Evolutionary conservation across 2,888 invertebrate species (phyloP).

Genomic region (Dasysyrphus albostriatus): DNA sequence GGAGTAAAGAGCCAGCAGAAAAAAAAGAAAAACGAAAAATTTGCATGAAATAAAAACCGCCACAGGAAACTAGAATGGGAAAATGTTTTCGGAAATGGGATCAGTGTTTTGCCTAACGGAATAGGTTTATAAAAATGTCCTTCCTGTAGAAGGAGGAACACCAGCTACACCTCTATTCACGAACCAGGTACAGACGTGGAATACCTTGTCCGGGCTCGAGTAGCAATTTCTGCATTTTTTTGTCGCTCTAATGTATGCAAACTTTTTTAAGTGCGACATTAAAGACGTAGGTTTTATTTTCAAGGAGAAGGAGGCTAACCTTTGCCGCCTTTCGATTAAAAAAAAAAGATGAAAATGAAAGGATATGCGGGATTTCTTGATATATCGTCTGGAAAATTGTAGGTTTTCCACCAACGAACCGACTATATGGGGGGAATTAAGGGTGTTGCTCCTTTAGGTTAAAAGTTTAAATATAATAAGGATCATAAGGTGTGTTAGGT

Average conservation of each 20-base stretch:
- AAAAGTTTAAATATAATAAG: slow-evolving; percentile 28
- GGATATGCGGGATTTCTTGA: slow-evolving; percentile 51
- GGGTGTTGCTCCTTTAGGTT: slow-evolving; percentile 28
- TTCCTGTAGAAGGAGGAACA: slow-evolving; percentile 56
- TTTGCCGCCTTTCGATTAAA: slow-evolving; percentile 25
- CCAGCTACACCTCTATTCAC: slow-evolving; percentile 35
- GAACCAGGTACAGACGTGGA: neutral
- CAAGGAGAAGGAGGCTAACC: slow-evolving; percentile 9
- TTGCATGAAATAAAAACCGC: slow-evolving; percentile 37
- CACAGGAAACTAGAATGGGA: slow-evolving; percentile 48
- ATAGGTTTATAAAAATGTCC: slow-evolving; percentile 72
- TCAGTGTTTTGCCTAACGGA: slow-evolving; percentile 73
- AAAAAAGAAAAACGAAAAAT: slow-evolving; percentile 24
- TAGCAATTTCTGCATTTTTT: neutral
- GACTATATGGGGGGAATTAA: neutral
- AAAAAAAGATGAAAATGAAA: slow-evolving; percentile 18
- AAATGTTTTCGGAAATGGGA: slow-evolving; percentile 74
- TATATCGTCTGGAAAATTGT: slow-evolving; percentile 69
- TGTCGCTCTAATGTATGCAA: slow-evolving; percentile 62
- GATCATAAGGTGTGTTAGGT: slow-evolving; percentile 2
- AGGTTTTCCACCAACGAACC: slow-evolving; percentile 53
- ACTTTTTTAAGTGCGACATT: slow-evolving; percentile 67
- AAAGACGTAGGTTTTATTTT: slow-evolving; percentile 64
- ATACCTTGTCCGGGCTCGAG: slow-evolving; percentile 15
- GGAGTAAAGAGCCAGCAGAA: neutral